Base-by-base conservation (phyloP, 2,113 vertebrate genomes). In the Glaucidium brasilianum region DNA sequence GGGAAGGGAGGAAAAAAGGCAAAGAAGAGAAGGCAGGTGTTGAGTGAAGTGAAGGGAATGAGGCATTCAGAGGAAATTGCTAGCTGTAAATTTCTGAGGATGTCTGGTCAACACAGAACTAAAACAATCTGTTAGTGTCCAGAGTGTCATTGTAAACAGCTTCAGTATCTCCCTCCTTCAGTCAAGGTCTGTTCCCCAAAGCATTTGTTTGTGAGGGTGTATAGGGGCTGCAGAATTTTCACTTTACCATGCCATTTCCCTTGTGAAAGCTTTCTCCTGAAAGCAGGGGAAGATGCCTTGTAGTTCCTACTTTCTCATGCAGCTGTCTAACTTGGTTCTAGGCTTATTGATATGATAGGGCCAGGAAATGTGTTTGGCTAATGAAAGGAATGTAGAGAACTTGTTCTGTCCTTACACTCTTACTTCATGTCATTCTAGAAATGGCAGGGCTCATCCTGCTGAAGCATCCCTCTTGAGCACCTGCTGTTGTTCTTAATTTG, bases 51-150 rank as follows among this genome's bases (percentile, higher is more conserved):
- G 81, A 53, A 91, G 68, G 62, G 71, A 85, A 30, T 32, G 87
- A 93, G 50, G 58, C 58, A 56, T 90, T 82, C 58, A 23, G 60
- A 89, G 90, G 96, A 93, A 94, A 94, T 79, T 94, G 74, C 77
- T 74, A 79, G 80, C 90, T 94, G 80, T 89, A 94, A 94, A 96
- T 94, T 84, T 71, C 47, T 64, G 56, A 17, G 64, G 64, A 17
- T 92, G 68, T 71, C 93, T 94, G 47, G 81, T 77, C 56, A 91
- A 63, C 66, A 37, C 81, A 76, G 76, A 85, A 30, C 26, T 77
- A 59, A 95, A 71, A 7, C 64, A 26, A 78, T 95, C 64, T 59
- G 49, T 68, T 89, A 26, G 43, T 59, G 89, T 71, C 37, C 18
- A 4, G 41, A 75, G 25, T 56, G 49, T 87, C 64, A 7, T 25